Conservation (phyloP, 2,113 vertebrate species). For the Lynx canadensis region DNA sequence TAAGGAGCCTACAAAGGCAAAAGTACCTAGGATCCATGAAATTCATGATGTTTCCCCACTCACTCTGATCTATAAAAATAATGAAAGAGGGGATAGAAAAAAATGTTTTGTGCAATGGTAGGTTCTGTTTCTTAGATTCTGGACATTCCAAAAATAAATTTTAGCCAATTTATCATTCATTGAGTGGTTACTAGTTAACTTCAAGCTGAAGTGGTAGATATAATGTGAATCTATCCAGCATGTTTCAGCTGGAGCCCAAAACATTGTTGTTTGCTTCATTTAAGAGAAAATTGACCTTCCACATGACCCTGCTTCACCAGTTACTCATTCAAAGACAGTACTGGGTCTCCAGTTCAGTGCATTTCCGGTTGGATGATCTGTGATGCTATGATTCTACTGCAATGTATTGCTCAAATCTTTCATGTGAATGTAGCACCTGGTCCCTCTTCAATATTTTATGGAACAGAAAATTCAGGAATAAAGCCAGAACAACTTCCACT, state of each 20-base stretch:
- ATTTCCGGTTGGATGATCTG: slow-evolving; percentile 20
- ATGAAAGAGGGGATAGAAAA: neutral
- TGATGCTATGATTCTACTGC: neutral
- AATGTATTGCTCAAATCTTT: neutral
- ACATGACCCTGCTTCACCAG: neutral
- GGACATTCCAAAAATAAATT: neutral
- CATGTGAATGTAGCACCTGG: slow-evolving; percentile 58
- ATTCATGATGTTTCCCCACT: neutral
- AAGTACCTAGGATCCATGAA: neutral
- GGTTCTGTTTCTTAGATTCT: neutral
- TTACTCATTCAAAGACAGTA: neutral
- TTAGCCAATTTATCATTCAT: neutral
- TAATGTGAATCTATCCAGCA: neutral
- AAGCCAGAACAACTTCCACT: neutral
- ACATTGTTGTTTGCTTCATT: neutral
- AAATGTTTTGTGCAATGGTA: neutral
- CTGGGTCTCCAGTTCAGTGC: neutral
- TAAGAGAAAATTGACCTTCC: neutral
- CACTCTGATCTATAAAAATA: neutral
- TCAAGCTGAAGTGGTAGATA: neutral
- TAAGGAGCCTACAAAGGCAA: neutral
- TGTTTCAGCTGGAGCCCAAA: neutral
- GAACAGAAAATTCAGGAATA: slow-evolving; percentile 45
- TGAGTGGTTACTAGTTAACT: slow-evolving; percentile 18
- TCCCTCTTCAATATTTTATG: slow-evolving; percentile 68